These are phyloP conservation scores for Sebastes diploproa DNA, from an alignment of 2,797 vertebrate species.

Conservation along the genomic window DNA sequence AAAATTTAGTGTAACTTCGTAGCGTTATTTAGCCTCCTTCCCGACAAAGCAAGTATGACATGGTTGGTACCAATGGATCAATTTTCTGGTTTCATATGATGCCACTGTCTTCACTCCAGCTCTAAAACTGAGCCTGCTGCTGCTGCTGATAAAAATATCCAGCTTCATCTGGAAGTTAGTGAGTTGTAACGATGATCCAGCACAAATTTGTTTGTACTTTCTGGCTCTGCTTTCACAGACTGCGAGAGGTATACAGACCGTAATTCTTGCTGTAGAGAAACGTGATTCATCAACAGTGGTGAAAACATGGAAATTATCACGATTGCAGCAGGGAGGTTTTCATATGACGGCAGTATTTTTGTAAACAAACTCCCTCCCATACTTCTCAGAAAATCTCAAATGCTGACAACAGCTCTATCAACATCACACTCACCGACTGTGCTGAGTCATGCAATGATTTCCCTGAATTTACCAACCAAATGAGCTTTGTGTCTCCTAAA, in stretches of 20 bases:
- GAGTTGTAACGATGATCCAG: too few species aligned
- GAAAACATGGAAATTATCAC: neutral
- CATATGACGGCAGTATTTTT: neutral
- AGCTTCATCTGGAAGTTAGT: too few species aligned
- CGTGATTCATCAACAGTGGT: neutral
- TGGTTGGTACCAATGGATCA: too few species aligned
- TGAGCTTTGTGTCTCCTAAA: neutral
- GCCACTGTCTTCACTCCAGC: too few species aligned
- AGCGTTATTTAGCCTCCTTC: too few species aligned
- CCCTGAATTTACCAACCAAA: conserved; percentile 4
- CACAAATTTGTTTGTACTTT: neutral
- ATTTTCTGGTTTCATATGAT: too few species aligned
- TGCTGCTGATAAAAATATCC: too few species aligned
- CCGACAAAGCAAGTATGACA: too few species aligned
- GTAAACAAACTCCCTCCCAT: neutral
- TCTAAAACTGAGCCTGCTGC: too few species aligned
- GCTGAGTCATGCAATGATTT: neutral
- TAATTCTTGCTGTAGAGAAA: neutral
- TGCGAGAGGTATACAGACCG: neutral
- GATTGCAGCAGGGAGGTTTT: conserved; percentile 14
- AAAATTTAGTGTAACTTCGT: too few species aligned
- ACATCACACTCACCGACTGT: neutral
- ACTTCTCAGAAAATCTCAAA: neutral
- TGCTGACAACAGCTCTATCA: neutral
- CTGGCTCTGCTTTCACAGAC: neutral